Evolutionary conservation across 1,140 invertebrate species (phyloP), one percentile per base, ranked within the genome.

Genomic region (Coboldia fuscipes): DNA sequence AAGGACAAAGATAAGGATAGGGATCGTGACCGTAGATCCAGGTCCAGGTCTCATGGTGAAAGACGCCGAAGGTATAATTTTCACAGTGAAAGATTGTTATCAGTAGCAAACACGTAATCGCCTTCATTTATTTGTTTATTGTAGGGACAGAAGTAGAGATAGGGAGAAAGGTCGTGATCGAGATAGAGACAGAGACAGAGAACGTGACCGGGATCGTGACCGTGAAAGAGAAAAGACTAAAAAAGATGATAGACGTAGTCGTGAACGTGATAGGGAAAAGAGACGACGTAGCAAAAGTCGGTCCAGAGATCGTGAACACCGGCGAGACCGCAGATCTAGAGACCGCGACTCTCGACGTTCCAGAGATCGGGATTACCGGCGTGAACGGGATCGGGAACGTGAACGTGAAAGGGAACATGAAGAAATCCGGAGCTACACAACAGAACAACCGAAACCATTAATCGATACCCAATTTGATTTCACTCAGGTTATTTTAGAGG

Each of bases 321-420:
- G 30, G 12, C 17, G 30, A n/a, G 12, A 17, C 14, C 14, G 30
- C 22, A 41, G 42, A 44, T 43, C 43, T 30, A 40, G 43, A 9
- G 46, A 45, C 37, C 56, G 57, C 22, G 62, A 58, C 22, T 36
- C 45, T n/a, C 51, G 47, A 29, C 51, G 53, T 26, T 50, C 54
- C 5, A 46, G 45, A 13, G 46, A 47, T 30, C 50, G 58, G 27
- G 56, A 63, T 30, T 46, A 56, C 13, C 57, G 53, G 7, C 51
- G 61, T 13, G 54, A 58, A 12, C 55, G 33, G 28, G 14, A n/a
- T 13, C 2, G 13, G 18, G 14, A 27, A 41, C 17, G 39, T 39
- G 42, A 48, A 17, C 22, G 24, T 40, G 30, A 26, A 51, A 39
- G 47, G 43, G 26, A 30, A 36, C 16, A n/a, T 27, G 12, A 27